These are phyloP conservation scores for Eucriotettix oculatus DNA, from an alignment of 2,888 invertebrate species.

Conservation along the genomic window DNA sequence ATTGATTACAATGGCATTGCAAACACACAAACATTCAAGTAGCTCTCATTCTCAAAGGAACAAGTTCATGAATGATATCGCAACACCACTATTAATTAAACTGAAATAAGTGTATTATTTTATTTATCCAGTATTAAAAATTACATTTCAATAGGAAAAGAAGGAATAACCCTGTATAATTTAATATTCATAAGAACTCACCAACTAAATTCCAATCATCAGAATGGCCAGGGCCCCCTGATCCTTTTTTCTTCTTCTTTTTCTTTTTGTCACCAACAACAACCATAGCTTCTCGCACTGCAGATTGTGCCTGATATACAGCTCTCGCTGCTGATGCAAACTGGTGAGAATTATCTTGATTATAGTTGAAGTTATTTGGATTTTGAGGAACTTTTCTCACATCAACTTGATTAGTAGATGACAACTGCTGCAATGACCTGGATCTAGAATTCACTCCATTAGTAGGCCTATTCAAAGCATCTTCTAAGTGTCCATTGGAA, in stretches of 20 bases:
- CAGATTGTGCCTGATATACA: constrained; percentile 1
- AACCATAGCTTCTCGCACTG: constrained; percentile 5
- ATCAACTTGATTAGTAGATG: neutral
- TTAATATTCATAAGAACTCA: constrained; percentile 5
- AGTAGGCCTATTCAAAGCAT: neutral
- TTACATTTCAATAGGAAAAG: too few species aligned
- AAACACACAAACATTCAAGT: too few species aligned
- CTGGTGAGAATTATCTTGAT: constrained; percentile 8
- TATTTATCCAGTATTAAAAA: too few species aligned
- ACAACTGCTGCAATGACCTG: neutral
- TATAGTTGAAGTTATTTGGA: too few species aligned
- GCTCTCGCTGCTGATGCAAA: neutral
- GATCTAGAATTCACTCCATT: neutral
- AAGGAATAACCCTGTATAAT: too few species aligned
- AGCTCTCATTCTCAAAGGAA: too few species aligned
- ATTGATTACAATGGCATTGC: too few species aligned
- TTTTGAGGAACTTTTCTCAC: neutral
- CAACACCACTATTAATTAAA: too few species aligned
- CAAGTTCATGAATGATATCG: too few species aligned
- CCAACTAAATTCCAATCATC: constrained; percentile 17
- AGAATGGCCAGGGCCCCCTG: constrained; percentile 10
- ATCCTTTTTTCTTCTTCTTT: constrained; percentile 16
- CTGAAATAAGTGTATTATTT: too few species aligned
- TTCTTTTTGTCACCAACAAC: constrained; percentile 15
- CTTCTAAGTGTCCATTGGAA: neutral